Base-by-base conservation (phyloP, 1,140 invertebrate species). In the Zaprionus gabonicus region DNA sequence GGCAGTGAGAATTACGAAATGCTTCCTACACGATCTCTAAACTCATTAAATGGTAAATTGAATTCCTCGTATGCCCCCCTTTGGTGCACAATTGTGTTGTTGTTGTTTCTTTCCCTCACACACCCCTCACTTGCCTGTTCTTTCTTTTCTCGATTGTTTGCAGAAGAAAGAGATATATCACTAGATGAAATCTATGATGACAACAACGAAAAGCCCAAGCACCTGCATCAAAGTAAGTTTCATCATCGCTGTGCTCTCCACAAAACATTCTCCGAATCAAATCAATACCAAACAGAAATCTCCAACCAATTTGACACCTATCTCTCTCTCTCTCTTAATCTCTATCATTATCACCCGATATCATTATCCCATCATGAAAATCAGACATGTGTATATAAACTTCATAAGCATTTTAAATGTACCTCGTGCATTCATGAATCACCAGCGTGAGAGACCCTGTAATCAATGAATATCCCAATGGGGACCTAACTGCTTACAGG, bases 1-100 rank as follows among this genome's bases (percentile, higher is more conserved):
- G 96, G 96, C 83, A 97, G 96, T 66, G 97, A 98, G 91, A 97
- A 97, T 74, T 98, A 97, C 91, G 97, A 97, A 93, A 95, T 96
- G 82, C 94, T 96, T 73, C 95, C 95, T 71, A 93, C 93, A 65
- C 78, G 92, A 84, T 93, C 92, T 78, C 78, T 93, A 27, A 93
- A 93, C 83, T 93, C 92, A 91, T 86, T 94, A 78, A 94, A 94
- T 90, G 94, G 94, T 75, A 55, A 53, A 28, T 41, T 23, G 9
- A 12, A 23, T 34, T 9, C 31, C 4, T 41, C 5, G 36, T 63
- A 6, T 49, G 41, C 41, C 23, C n/a, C n/a, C 59, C 13, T n/a
- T 31, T n/a, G 41, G 7, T 17, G 46, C 59, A 46, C 41, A 62
- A 10, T 59, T 57, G 12, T 55, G 3, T 53, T 15, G 25, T n/a